Conservation (phyloP, 1,140 invertebrate genomes). For the Anadara kagoshimensis region DNA sequence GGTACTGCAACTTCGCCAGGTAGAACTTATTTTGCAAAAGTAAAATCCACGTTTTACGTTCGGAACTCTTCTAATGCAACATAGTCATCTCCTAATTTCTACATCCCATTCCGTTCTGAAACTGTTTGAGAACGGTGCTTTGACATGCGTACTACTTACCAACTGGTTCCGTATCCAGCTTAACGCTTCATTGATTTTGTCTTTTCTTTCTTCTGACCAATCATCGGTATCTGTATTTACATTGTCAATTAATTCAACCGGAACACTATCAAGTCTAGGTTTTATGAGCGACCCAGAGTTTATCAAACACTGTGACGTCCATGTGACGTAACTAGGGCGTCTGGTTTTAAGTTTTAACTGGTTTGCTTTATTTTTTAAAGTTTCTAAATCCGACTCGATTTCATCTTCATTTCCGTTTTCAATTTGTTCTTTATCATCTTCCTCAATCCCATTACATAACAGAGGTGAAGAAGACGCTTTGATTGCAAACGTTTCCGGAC, state of each 20-base stretch:
- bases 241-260: neutral
- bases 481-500: no score
- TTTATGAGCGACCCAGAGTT: neutral
- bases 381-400: neutral
- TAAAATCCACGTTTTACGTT: no score
- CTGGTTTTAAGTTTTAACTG: constrained; percentile 6
- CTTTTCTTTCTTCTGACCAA: neutral
- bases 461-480: no score
- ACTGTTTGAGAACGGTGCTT: no score
- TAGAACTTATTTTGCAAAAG: no score
- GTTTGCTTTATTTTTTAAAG: neutral
- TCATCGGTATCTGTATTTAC: neutral
- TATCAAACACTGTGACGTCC: neutral
- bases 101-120: no score
- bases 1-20: no score
- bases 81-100: no score
- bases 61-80: no score
- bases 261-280: neutral
- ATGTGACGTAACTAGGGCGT: constrained; percentile 11
- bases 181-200: neutral
- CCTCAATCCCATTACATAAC: no score
- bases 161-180: constrained; percentile 9
- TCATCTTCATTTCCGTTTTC: neutral
- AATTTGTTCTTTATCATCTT: no score
- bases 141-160: no score